Evolutionary conservation across 2,797 vertebrate species (phyloP), one percentile per base, ranked within the genome.

Genomic region (Salarias fasciatus): DNA sequence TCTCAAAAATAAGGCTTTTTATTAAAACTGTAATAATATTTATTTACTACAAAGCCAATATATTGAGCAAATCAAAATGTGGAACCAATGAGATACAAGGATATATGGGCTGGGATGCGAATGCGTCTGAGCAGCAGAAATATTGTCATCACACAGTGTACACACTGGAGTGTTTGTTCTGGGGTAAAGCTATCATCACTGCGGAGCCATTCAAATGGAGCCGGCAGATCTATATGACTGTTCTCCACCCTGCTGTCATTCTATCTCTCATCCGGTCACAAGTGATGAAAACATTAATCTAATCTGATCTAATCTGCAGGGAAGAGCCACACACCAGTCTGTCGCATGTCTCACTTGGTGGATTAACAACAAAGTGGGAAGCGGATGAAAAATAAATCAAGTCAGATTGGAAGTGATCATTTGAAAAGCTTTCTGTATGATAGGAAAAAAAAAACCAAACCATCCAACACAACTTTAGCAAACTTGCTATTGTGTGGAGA

Each of bases 201-300:
- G 8, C 24, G 60, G 9, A 60, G 18, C 4, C 18, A 35, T 55
- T 67, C 50, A 50, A 71, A 72, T 51, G 18, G 49, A 13, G 46
- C 49, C 29, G 30, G 41, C 45, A 60, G 45, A 65, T 55, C 37
- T 28, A 47, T 45, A 59, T 35, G 44, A 30, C 18, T 49, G 15
- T 6, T 30, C 44, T 14, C 50, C 11, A 3, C 14, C 40, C n/a
- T 24, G 11, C 4, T 29, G 14, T 52, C 69, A 33, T 53, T 62
- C 52, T 12, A 40, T 71, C 67, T 61, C 54, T 81, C 57, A 74
- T 82, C 72, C 63, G 60, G 58, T 58, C 63, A 63, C 47, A 47
- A 69, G 71, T 72, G 72, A 86, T 72, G 67, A 82, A 80, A 75
- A 62, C 37, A 48, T 65, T 83, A 83, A 86, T 86, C 70, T 75